Evolutionary conservation across 2,113 vertebrate genomes (phyloP).

Genomic region (Brachirus orientalis): DNA sequence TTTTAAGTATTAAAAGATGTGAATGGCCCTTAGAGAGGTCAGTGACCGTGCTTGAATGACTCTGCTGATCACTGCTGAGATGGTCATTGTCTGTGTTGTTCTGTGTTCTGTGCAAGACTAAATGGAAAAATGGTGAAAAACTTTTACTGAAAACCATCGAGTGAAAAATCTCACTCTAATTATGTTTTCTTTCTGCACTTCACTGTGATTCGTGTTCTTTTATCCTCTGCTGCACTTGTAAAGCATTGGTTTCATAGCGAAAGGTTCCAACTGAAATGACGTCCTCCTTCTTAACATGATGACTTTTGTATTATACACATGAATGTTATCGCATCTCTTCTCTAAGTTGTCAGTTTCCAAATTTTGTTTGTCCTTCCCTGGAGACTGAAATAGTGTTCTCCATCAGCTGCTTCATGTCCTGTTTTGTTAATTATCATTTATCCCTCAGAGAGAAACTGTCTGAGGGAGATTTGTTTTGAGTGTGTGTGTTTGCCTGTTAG

Average conservation of each 20-base stretch:
- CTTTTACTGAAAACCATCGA: too few relatives aligned
- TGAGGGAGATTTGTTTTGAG: slow-evolving; percentile 17
- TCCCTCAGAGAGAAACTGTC: slow-evolving; percentile 34
- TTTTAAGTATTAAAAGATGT: too few relatives aligned
- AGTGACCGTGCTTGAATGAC: slow-evolving; percentile 9
- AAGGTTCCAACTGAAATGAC: slow-evolving; percentile 30
- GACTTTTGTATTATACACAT: slow-evolving; percentile 49
- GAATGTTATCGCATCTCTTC: slow-evolving; percentile 22
- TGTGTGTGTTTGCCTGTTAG: slow-evolving; percentile 16
- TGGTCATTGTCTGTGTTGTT: not conserved
- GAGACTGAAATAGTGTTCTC: slow-evolving; percentile 9
- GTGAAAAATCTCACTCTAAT: too few relatives aligned
- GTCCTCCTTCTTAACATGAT: slow-evolving; percentile 39
- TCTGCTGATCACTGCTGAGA: slow-evolving; percentile 34
- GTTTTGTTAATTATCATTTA: slow-evolving; percentile 48
- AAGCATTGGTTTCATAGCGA: slow-evolving; percentile 27
- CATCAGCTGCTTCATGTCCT: slow-evolving; percentile 8
- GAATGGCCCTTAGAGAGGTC: slow-evolving; percentile 7
- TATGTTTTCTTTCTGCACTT: not conserved
- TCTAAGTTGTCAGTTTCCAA: slow-evolving; percentile 35
- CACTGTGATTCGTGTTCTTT: slow-evolving; percentile 3
- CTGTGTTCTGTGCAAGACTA: not conserved
- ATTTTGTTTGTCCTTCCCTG: slow-evolving; percentile 10
- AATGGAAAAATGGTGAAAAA: slow-evolving; percentile 8
- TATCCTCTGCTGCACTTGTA: slow-evolving; percentile 22